phyloP scores from a whole-genome alignment of 2,888 invertebrate genomes.

The Orthosia incerta region DNA sequence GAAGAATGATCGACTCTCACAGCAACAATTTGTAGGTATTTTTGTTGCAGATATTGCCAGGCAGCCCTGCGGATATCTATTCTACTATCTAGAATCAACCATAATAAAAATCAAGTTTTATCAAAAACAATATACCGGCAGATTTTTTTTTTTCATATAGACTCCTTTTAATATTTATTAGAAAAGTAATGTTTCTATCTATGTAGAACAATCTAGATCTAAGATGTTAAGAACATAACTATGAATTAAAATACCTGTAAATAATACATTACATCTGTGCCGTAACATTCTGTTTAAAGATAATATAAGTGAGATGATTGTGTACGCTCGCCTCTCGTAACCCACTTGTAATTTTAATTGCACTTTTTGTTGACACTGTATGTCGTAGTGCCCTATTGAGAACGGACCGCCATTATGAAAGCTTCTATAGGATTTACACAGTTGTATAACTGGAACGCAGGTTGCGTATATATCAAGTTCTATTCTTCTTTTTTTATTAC shows the following conservation, averaged over 20 bases:
- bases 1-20: too few species aligned
- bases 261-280: conserved; percentile 12
- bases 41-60: too few species aligned
- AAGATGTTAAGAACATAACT: not conserved
- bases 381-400: conserved; percentile 29
- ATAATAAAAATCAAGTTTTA: too few species aligned
- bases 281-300: conserved; percentile 24
- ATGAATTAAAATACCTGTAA: conserved; percentile 12
- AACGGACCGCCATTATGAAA: conserved; percentile 45
- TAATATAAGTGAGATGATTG: conserved; percentile 27
- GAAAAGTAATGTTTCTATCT: not conserved
- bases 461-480: conserved; percentile 40
- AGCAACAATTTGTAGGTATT: too few species aligned
- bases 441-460: conserved; percentile 53
- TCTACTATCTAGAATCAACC: too few species aligned
- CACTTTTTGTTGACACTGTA: conserved; percentile 27
- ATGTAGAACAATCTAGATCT: not conserved
- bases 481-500: not conserved
- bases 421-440: conserved; percentile 37
- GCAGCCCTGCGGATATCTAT: too few species aligned
- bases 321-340: conserved; percentile 27
- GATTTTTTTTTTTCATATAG: too few species aligned
- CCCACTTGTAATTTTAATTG: conserved; percentile 44
- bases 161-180: too few species aligned
- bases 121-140: too few species aligned